Conservation (phyloP, 2,888 invertebrate species). For the Lasioglossum vierecki region DNA sequence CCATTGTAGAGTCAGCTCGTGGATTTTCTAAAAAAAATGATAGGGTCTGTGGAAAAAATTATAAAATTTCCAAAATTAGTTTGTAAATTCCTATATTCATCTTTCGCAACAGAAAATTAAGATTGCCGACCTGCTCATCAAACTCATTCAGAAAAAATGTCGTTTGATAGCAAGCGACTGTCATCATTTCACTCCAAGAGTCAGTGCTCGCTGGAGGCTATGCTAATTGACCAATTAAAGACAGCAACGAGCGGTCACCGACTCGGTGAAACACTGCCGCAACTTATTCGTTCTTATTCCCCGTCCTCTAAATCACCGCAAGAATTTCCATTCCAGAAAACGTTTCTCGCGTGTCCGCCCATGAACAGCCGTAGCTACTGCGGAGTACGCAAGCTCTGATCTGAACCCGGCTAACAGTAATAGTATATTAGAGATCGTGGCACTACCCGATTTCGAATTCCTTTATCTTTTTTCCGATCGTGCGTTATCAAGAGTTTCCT, state of each 20-base stretch:
- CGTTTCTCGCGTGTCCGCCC: not conserved
- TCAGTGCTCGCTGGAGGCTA: not conserved
- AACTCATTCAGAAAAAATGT: not conserved
- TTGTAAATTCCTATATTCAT: not conserved
- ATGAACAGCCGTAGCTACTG: not conserved
- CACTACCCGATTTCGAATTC: not conserved
- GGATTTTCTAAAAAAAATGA: no score
- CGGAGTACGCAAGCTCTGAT: not conserved
- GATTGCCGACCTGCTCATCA: not conserved
- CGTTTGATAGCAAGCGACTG: not conserved
- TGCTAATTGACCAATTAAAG: slow-evolving; percentile 5
- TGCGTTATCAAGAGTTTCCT: not conserved
- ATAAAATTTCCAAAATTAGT: not conserved
- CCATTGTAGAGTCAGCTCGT: not conserved
- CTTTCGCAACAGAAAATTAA: not conserved
- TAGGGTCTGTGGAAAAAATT: not conserved
- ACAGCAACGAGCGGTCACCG: not conserved
- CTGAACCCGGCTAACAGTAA: not conserved
- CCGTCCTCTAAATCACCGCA: not conserved
- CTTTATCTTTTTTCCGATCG: not conserved
- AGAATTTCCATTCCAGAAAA: slow-evolving; percentile 5
- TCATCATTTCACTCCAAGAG: not conserved
- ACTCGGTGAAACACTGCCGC: not conserved
- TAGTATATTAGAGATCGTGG: not conserved
- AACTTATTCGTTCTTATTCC: not conserved